Percentiles rank a stretch among this genome's conserved stretches.
phyloP scores from a whole-genome alignment of 2,797 vertebrate species.

The Trichosurus vulpecula region DNA sequence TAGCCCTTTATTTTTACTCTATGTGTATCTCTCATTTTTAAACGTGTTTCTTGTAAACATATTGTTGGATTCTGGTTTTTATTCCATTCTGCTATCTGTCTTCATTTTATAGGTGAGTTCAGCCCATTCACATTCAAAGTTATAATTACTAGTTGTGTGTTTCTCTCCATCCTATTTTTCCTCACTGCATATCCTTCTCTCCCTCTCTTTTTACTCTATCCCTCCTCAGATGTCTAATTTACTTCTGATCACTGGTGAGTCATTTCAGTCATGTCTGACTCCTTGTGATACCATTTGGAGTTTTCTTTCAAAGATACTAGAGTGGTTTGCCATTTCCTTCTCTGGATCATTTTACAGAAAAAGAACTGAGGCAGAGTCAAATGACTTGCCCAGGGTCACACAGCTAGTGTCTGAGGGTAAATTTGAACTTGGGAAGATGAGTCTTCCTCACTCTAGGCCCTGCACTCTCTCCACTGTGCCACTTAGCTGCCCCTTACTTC shows the following conservation, averaged over 20 bases:
- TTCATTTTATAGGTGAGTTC: background rate
- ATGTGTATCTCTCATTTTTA: no score
- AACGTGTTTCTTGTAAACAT: no score
- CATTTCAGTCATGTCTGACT: background rate
- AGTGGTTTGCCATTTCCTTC: background rate
- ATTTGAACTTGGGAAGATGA: background rate
- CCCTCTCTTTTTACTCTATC: background rate
- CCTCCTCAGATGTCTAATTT: background rate
- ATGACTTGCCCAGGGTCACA: background rate
- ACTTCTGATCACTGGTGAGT: background rate
- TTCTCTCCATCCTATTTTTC: background rate
- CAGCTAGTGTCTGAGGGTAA: background rate
- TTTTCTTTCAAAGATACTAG: background rate
- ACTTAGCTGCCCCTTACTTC: no score
- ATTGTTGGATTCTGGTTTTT: no score
- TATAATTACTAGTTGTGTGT: background rate
- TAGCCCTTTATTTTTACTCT: no score
- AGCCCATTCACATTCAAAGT: background rate
- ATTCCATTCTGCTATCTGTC: no score
- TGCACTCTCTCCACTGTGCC: no score
- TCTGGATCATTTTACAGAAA: background rate
- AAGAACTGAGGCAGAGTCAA: background rate
- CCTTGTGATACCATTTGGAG: background rate
- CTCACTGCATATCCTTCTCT: background rate
- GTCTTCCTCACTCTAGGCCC: background rate